Evolutionary conservation across 92 coral and sea anemone genomes (phyloP), one percentile per base, ranked within the genome.

Genomic region (Palythoa heliodiscus): DNA sequence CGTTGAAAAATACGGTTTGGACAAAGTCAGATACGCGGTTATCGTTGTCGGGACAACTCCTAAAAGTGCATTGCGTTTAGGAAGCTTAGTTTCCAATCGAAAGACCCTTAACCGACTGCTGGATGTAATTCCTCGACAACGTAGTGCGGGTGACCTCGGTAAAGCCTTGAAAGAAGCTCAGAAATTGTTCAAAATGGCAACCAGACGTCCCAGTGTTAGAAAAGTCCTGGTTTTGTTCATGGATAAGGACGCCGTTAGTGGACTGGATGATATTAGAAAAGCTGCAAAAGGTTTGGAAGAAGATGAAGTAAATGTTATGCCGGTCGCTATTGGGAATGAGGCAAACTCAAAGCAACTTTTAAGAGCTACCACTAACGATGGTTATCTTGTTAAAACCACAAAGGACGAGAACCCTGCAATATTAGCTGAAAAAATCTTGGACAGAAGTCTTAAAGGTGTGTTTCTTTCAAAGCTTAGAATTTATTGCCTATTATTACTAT

Each of bases 271-370:
- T 25, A 74, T 93, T 47, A 82, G 87, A 82, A 75, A 76, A 55
- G 84, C 96, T 63, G 89, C 89, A n/a, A 90, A 89, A 81, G 92
- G 89, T 0, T 85, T 96, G 55, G 98, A 96, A 85, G 83, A 88
- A 10, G 82, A 87, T 64, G 86, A 73, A 37, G 83, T 90, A 60
- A 89, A 86, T 54, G 77, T 96, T 43, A 87, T 96, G 22, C 53
- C 98, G 0, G 98, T 96, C 29, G 86, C 89, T 69, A 87, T 93
- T 39, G 92, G 94, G 52, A 82, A 86, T 9, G 89, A 89, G 58
- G 91, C 92, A 23, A 92, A 94, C 72, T 89, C 93, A 79, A 78
- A 86, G 52, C 93, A 96, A 83, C 83, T 94, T 75, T 82, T 68
- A 8, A 89, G 82, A 77, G 86, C 88, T 11, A 80, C 84, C 24